phyloP scores from a whole-genome alignment of 1,140 invertebrate species.

The Papilio glaucus region DNA sequence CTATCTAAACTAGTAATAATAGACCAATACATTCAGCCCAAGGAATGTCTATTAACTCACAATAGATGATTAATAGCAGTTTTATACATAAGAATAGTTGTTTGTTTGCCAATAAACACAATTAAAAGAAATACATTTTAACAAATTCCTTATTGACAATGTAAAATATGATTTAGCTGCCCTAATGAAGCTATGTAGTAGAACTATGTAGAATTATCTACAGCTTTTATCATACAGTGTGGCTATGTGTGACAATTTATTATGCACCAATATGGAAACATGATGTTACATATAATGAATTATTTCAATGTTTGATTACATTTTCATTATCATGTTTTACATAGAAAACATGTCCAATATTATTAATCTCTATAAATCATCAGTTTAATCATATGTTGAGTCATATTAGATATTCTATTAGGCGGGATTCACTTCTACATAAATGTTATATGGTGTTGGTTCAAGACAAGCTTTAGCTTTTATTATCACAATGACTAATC shows the following conservation, averaged over 20 bases:
- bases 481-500: too few relatives aligned
- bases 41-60: background rate
- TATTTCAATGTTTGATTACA: too few relatives aligned
- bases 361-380: too few relatives aligned
- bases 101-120: background rate
- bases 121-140: background rate
- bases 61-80: background rate
- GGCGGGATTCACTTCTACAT: too few relatives aligned
- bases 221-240: background rate
- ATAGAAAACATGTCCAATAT: too few relatives aligned
- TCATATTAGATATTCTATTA: background rate
- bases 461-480: background rate
- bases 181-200: background rate
- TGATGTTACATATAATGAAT: too few relatives aligned
- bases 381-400: background rate
- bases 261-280: too few relatives aligned
- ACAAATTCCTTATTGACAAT: background rate
- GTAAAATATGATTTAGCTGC: background rate
- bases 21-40: background rate
- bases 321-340: too few relatives aligned
- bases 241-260: too few relatives aligned
- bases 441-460: slow-evolving; percentile 3
- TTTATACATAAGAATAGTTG: background rate
- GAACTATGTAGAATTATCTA: background rate
- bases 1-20: background rate